Conservation (phyloP, 2,888 invertebrate genomes). For the Thecocarcelia acutangulata region DNA sequence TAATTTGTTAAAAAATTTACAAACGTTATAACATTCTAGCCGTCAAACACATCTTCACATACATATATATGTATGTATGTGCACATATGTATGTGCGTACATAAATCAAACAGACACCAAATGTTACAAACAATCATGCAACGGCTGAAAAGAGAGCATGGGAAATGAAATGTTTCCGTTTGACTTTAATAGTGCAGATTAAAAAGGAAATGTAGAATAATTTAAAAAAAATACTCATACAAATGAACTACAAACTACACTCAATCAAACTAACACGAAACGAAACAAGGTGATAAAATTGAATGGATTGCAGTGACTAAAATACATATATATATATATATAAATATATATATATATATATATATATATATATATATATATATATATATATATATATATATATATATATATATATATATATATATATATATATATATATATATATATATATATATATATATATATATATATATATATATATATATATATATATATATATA, state of each 20-base stretch:
- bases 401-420: no score
- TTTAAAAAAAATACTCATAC: constrained; percentile 39
- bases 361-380: no score
- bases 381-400: no score
- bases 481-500: no score
- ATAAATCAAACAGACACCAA: neutral
- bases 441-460: no score
- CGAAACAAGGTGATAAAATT: constrained; percentile 47
- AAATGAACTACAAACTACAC: constrained; percentile 35
- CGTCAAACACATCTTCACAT: no score
- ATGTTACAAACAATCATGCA: neutral
- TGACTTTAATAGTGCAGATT: constrained; percentile 61
- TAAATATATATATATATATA: neutral
- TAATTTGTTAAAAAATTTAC: neutral
- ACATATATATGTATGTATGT: neutral
- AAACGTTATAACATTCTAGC: constrained; percentile 11
- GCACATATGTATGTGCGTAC: constrained; percentile 2
- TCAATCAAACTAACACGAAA: constrained; percentile 3
- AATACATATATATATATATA: neutral
- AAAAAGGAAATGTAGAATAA: constrained; percentile 65
- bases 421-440: no score
- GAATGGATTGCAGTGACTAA: constrained; percentile 19
- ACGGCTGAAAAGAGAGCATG: constrained; percentile 46
- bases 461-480: no score
- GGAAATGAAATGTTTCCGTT: constrained; percentile 67